Base-by-base conservation (phyloP, 2,797 vertebrate genomes). In the Alfaro cultratus region DNA sequence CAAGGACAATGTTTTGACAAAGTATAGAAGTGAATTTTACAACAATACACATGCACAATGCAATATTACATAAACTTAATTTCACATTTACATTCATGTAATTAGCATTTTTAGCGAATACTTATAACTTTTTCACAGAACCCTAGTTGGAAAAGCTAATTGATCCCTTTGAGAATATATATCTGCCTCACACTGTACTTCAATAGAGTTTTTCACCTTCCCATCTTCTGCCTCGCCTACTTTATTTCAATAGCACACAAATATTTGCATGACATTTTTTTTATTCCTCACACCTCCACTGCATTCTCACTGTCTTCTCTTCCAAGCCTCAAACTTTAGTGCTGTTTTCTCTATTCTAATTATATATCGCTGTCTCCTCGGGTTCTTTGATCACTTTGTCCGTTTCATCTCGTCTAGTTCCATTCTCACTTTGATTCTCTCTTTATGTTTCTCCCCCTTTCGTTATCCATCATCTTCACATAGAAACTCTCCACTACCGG, bases 381-480 rank as follows among this genome's bases (percentile, higher is more conserved):
- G 45, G 74, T 72, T 81, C 85, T 91, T 91, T 93, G 79, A 91
- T 92, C 90, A 88, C 70, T 79, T 80, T 76, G 60, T 83, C 80
- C 9, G 76, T 89, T 85, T 90, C 80, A 87, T 90, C 83, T 87
- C 67, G 73, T 46, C 76, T 34, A 21, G 64, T 81, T 43, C 72
- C 76, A 34, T 71, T 81, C 60, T 41, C 53, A 41, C 76, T 75
- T 68, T 72, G 72, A 71, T 67, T 82, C 70, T 47, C 73, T 80
- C 36, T 34, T 16, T 45, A 53, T 55, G 46, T 74, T 75, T 75
- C 60, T 0, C 29, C 51, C 62, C 16, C 43, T 55, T 73, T 75
- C 68, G 51, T 21, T 73, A 80, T 86, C 80, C 70, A 67, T 77
- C 81, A 75, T 70, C 73, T 77, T 39, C 45, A 76, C 75, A 78